Conservation (phyloP, 2,888 invertebrate species). For the Brenthis hecate region DNA sequence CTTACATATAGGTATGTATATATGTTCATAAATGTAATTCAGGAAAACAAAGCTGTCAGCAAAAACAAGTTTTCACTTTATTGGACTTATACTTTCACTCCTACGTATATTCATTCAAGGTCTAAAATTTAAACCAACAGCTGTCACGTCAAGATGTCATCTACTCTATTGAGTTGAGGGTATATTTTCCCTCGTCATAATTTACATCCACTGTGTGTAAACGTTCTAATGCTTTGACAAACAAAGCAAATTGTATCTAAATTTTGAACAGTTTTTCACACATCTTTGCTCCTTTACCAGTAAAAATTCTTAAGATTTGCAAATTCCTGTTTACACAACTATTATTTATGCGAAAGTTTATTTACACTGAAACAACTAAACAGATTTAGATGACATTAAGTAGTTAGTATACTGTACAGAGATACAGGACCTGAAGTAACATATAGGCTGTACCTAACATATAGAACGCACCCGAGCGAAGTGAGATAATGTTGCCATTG, state of each 20-base stretch:
- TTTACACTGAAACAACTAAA: too few relatives aligned
- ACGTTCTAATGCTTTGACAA: neutral
- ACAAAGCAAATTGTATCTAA: neutral
- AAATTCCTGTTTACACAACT: too few relatives aligned
- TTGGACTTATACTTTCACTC: constrained; percentile 11
- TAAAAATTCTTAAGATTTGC: too few relatives aligned
- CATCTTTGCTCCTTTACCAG: too few relatives aligned
- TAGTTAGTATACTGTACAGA: too few relatives aligned
- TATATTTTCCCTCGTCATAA: constrained; percentile 9
- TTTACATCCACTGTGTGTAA: constrained; percentile 2
- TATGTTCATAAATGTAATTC: neutral
- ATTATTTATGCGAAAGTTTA: too few relatives aligned
- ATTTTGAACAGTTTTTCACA: neutral
- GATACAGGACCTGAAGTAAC: too few relatives aligned
- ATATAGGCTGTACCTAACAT: too few relatives aligned
- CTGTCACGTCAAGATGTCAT: neutral
- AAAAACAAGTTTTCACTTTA: constrained; percentile 1
- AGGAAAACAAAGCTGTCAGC: neutral
- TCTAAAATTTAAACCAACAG: constrained; percentile 1
- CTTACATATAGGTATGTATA: neutral
- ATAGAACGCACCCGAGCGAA: too few relatives aligned
- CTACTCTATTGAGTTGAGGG: too few relatives aligned
- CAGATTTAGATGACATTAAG: too few relatives aligned
- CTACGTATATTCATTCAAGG: constrained; percentile 8
- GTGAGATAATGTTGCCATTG: too few relatives aligned